Evolutionary conservation across 64 coral and sea anemone genomes (phyloP).

Genomic region (Astreopora myriophthalma): DNA sequence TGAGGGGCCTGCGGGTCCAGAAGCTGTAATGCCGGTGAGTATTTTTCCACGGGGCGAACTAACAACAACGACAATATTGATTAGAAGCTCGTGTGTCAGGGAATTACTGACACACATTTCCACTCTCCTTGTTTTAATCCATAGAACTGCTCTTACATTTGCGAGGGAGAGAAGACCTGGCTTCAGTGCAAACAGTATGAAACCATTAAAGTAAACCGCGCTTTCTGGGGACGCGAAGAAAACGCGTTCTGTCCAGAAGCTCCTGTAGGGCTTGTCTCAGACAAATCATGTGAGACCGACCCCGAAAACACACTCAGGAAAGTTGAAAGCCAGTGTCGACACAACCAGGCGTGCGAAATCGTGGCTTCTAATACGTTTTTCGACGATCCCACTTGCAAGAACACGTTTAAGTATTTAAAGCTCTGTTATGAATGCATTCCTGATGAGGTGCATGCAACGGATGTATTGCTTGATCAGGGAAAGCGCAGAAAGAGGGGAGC

Average conservation of each 20-base stretch:
- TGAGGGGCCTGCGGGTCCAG: conserved; percentile 78
- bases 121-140: not conserved
- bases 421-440: conserved; percentile 98
- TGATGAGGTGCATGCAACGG: conserved; percentile 78
- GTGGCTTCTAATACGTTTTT: conserved; percentile 98
- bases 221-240: conserved; percentile 95
- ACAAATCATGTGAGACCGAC: conserved; percentile 85
- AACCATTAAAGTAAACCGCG: conserved; percentile 84
- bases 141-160: conserved; percentile 93
- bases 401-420: conserved; percentile 94
- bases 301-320: conserved; percentile 87
- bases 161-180: conserved; percentile 95
- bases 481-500: conserved; percentile 94
- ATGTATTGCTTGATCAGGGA: conserved; percentile 74
- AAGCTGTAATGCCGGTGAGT: conserved; percentile 86
- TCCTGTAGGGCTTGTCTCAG: conserved; percentile 83
- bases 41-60: not conserved
- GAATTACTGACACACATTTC: too few species aligned
- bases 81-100: too few species aligned
- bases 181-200: conserved; percentile 97
- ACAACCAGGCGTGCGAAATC: conserved; percentile 91
- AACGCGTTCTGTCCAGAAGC: conserved; percentile 87
- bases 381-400: conserved; percentile 96
- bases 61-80: too few species aligned
- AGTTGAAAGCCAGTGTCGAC: conserved; percentile 83